Conservation (phyloP, 2,888 invertebrate species). For the Acrobasis consociella region DNA sequence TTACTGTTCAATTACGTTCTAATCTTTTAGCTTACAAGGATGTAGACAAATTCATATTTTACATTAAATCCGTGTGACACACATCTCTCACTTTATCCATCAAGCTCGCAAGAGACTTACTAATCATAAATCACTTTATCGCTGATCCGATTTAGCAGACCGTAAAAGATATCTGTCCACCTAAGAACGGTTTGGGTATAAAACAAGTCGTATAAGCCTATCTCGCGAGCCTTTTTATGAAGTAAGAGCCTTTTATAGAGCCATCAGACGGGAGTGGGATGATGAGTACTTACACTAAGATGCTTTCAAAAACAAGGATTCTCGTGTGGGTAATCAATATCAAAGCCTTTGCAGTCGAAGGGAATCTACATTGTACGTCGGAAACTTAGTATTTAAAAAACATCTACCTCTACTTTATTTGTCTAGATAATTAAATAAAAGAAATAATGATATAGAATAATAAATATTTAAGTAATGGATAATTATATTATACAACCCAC, state of each 20-base stretch:
- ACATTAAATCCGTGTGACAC: background rate
- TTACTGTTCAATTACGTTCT: too few relatives aligned
- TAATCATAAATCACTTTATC: conserved; percentile 25
- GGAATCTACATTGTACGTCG: too few relatives aligned
- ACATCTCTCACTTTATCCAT: background rate
- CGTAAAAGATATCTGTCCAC: conserved; percentile 41
- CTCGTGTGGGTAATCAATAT: background rate
- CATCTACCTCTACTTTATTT: too few relatives aligned
- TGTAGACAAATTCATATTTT: too few relatives aligned
- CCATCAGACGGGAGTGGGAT: conserved; percentile 38
- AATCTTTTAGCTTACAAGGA: too few relatives aligned
- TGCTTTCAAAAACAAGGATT: conserved; percentile 27
- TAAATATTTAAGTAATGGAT: too few relatives aligned
- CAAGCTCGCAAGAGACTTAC: background rate
- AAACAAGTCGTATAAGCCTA: conserved; percentile 44
- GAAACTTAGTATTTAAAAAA: too few relatives aligned
- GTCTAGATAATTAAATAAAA: too few relatives aligned
- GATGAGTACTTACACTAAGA: conserved; percentile 29
- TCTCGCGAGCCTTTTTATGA: conserved; percentile 45
- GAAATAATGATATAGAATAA: too few relatives aligned
- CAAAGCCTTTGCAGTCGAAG: too few relatives aligned
- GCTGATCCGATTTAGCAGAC: conserved; percentile 42
- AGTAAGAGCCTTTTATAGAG: conserved; percentile 39
- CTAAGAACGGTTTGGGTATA: conserved; percentile 37
- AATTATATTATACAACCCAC: too few relatives aligned